These are phyloP conservation scores for Nothobranchius kuhntae DNA, from an alignment of 2,113 vertebrate genomes.

Conservation along the genomic window DNA sequence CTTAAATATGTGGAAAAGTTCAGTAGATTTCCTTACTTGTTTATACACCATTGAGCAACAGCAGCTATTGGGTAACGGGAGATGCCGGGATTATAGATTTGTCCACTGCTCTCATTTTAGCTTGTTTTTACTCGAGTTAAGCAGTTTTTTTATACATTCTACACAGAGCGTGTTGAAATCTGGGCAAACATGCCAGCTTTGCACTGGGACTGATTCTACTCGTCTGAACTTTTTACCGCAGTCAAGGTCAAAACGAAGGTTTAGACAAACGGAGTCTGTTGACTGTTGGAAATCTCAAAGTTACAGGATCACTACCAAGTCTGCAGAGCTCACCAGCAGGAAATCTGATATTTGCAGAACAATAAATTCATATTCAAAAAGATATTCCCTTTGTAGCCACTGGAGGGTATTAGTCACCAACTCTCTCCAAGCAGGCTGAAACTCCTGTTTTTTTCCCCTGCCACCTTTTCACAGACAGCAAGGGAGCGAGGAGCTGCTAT, in stretches of 20 bases:
- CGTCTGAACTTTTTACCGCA: slow-evolving; percentile 26
- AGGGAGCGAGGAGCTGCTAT: slow-evolving; percentile 76
- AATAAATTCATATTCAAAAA: too few species aligned
- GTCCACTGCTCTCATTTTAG: background rate
- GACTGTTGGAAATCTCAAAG: slow-evolving; percentile 13
- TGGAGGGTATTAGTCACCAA: slow-evolving; percentile 48
- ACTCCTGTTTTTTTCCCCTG: background rate
- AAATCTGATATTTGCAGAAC: background rate
- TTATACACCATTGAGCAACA: background rate
- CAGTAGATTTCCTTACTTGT: background rate
- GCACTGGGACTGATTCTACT: slow-evolving; percentile 6
- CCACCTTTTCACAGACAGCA: slow-evolving; percentile 70
- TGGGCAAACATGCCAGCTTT: slow-evolving; percentile 17
- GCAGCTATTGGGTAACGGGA: background rate
- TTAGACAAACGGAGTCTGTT: slow-evolving; percentile 27
- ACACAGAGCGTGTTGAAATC: slow-evolving; percentile 25
- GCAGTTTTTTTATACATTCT: background rate
- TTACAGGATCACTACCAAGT: background rate
- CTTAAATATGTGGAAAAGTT: background rate
- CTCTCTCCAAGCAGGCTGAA: background rate
- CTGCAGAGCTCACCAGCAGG: background rate
- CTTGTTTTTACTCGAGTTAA: slow-evolving; percentile 3
- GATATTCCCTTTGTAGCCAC: slow-evolving; percentile 34
- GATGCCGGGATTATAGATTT: background rate
- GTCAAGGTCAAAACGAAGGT: slow-evolving; percentile 40